Percentiles rank a stretch among this genome's conserved stretches.
These are phyloP conservation scores for Mugil cephalus DNA, from an alignment of 2,113 vertebrate species.

Conservation along the genomic window DNA sequence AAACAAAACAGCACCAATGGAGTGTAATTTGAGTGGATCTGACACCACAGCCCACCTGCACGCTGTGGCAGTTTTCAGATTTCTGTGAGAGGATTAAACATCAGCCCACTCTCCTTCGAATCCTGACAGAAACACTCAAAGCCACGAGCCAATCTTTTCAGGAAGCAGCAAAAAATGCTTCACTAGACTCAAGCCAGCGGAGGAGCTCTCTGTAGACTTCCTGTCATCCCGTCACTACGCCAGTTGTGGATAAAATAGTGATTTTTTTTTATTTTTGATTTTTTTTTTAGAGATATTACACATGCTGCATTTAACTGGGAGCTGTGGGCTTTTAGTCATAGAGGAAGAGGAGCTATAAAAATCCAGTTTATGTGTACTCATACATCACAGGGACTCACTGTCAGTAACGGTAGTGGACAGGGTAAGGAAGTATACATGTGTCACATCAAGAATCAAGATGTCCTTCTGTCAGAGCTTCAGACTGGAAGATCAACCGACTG, in stretches of 20 bases:
- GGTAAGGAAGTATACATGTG: too few species aligned
- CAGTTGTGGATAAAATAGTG: constrained; percentile 8
- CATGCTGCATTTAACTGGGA: too few species aligned
- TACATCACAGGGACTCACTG: too few species aligned
- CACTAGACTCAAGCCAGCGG: constrained; percentile 13
- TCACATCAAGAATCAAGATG: too few species aligned
- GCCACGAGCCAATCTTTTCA: background rate
- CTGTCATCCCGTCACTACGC: constrained; percentile 35
- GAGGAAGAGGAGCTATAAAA: too few species aligned
- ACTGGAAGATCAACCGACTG: too few species aligned
- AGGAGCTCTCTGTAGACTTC: constrained; percentile 30
- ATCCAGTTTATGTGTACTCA: too few species aligned
- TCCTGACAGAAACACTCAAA: constrained; percentile 41
- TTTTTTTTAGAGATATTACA: too few species aligned
- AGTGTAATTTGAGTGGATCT: constrained; percentile 23
- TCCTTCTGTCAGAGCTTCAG: too few species aligned
- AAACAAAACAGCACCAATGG: background rate
- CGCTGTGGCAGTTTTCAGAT: background rate
- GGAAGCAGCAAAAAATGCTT: constrained; percentile 32
- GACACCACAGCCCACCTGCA: constrained; percentile 14
- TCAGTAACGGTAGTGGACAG: too few species aligned
- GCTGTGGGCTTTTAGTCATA: background rate
- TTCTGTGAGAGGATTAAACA: constrained; percentile 15
- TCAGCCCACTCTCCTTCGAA: constrained; percentile 23
- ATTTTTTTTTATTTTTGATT: too few species aligned